These are phyloP conservation scores for Strigamia transsilvanica DNA, from an alignment of 2,888 invertebrate species.

Conservation along the genomic window DNA sequence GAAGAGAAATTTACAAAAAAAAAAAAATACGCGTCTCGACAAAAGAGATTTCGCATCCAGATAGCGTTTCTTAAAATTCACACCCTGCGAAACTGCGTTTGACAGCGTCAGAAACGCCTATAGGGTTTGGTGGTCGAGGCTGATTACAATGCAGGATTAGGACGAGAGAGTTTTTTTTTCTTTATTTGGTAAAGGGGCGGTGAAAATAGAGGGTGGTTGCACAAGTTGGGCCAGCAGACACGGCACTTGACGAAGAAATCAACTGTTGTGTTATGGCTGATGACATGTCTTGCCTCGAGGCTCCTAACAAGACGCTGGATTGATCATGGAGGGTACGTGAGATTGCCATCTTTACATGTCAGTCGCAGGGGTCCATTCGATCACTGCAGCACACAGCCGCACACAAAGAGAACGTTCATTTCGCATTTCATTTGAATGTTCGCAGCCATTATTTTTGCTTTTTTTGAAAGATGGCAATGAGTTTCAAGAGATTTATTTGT, in stretches of 20 bases:
- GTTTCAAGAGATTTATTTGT: too few relatives aligned
- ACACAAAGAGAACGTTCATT: too few relatives aligned
- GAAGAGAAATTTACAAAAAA: conserved; percentile 23
- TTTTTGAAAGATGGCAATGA: too few relatives aligned
- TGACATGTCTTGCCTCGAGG: conserved; percentile 37
- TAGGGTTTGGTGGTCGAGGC: neutral
- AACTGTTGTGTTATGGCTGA: conserved; percentile 31
- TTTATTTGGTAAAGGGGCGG: neutral
- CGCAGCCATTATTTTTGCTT: too few relatives aligned
- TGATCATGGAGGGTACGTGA: neutral
- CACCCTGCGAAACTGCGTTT: neutral
- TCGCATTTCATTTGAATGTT: too few relatives aligned
- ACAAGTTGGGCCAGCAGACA: neutral
- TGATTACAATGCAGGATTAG: conserved; percentile 25
- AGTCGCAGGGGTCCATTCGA: neutral
- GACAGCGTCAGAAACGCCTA: conserved; percentile 22
- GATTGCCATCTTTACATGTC: conserved; percentile 11
- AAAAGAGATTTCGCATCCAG: conserved; percentile 22
- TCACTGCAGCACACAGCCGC: neutral
- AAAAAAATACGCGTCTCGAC: neutral
- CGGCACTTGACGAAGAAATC: conserved; percentile 5
- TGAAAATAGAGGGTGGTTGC: neutral
- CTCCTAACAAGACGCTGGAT: neutral
- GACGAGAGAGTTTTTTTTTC: neutral
- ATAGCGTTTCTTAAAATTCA: conserved; percentile 40